Evolutionary conservation across 2,113 vertebrate species (phyloP).

Genomic region (western clawed frog (Xenopus tropicalis)): UCB_Xtro_10.0 CM004444.2:57584501-57585000

Average conservation of each 20-base stretch:
- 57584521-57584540: background rate
- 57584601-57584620: slow-evolving; percentile 57
- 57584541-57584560: slow-evolving; percentile 9
- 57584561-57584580: slow-evolving; percentile 7
- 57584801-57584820: slow-evolving; percentile 16
- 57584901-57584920: background rate
- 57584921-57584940: no score
- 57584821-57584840: background rate
- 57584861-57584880: background rate
- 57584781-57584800: background rate
- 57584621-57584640: slow-evolving; percentile 57
- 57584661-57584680: slow-evolving; percentile 25
- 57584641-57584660: slow-evolving; percentile 47
- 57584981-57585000: no score
- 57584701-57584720: slow-evolving; percentile 2
- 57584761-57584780: background rate
- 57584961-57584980: no score
- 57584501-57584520: background rate
- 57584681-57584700: slow-evolving; percentile 16
- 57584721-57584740: slow-evolving; percentile 14
- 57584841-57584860: background rate
- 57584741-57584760: background rate
- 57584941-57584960: no score
- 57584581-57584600: slow-evolving; percentile 23
- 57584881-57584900: background rate